Base-by-base conservation (phyloP, 2,888 invertebrate genomes). In the Ypsolopha sequella region DNA sequence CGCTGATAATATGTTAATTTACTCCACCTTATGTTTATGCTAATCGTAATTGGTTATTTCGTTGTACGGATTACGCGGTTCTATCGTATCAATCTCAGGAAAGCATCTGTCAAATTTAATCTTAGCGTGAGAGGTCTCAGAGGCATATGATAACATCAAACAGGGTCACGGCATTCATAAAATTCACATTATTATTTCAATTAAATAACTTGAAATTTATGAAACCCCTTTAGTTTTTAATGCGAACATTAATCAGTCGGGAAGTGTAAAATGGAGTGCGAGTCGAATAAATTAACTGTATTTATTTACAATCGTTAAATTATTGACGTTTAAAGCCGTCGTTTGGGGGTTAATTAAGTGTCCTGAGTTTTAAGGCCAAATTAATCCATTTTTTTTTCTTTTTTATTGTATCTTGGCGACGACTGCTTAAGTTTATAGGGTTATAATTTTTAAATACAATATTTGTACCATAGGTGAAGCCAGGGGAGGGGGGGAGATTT, bases 1-100 rank as follows among this genome's bases (percentile, higher is more conserved):
- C 58, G 54, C 61, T 66, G 72, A 73, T 74, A 75, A 75, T 82
- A 84, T 81, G 82, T 76, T 78, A 81, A 82, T 81, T 74, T 63
- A 71, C 70, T 68, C 61, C 68, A 76, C 79, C 76, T 82, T 79
- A 80, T 80, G 80, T 79, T 82, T 84, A 84, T 84, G 81, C 66
- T 81, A 84, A 85, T 82, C 70, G 65, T 84, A 81, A 84, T 84
- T 82, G 82, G 76, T 82, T 82, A 81, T 81, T 81, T 82, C 73
- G 68, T 66, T 66, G 73, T 70, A 69, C 68, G 69, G 78, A 75
- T 79, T 76, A 75, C 59, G 56, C 55, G 56, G 36, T 24, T 11
- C 41, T 46, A 46, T 55, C 59, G 60, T 70, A 72, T 76, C 76
- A 71, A 75, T 77, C 76, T 71, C 66, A 57, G 55, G 61, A 56